Percentiles rank a stretch among this genome's conserved stretches.
phyloP scores from a whole-genome alignment of 2,888 invertebrate genomes.

The Sthenelais limicola region DNA sequence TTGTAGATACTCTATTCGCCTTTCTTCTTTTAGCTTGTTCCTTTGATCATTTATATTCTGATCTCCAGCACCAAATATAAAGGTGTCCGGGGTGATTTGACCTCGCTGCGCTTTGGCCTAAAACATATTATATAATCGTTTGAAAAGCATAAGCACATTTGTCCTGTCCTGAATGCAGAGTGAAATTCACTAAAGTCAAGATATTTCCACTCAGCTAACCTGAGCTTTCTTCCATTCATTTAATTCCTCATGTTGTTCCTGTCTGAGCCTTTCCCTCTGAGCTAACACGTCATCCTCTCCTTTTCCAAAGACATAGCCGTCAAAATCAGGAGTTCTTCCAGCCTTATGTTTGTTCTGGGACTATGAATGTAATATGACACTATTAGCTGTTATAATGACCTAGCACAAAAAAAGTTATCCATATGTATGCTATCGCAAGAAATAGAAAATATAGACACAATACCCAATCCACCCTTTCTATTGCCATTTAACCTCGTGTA shows the following conservation, averaged over 20 bases:
- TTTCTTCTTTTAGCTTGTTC: not conserved
- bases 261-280: too few relatives aligned
- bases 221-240: conserved; percentile 7
- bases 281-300: too few relatives aligned
- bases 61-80: conserved; percentile 13
- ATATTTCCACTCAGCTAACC: not conserved
- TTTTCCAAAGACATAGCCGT: too few relatives aligned
- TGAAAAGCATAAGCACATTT: too few relatives aligned
- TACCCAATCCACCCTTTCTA: too few relatives aligned
- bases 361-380: not conserved
- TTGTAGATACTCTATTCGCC: conserved; percentile 1
- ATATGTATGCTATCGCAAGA: too few relatives aligned
- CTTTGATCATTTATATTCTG: not conserved
- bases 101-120: not conserved
- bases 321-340: conserved; percentile 3
- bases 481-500: too few relatives aligned
- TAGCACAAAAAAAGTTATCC: too few relatives aligned
- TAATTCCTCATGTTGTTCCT: conserved; percentile 5
- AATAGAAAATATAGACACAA: too few relatives aligned
- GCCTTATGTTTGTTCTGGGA: not conserved
- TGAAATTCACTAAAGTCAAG: not conserved
- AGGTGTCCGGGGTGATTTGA: not conserved
- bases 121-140: not conserved
- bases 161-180: too few relatives aligned
- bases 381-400: too few relatives aligned